phyloP scores from a whole-genome alignment of 1,140 invertebrate species.

The Drosophila biarmipes region DNA sequence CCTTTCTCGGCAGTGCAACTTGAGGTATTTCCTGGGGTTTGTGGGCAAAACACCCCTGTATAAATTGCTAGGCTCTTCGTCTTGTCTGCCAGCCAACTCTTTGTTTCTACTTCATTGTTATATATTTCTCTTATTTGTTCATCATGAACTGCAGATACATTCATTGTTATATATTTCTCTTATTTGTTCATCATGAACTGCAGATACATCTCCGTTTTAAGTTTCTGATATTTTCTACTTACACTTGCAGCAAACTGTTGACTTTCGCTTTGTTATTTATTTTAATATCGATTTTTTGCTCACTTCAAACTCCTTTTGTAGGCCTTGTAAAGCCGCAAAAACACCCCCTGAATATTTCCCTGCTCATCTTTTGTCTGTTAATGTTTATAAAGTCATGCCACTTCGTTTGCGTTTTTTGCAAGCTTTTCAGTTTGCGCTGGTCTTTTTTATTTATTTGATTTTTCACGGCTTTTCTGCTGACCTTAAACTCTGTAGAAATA shows the following conservation, averaged over 20 bases:
- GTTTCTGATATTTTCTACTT: neutral
- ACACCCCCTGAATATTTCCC: conserved; percentile 15
- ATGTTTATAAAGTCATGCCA: conserved; percentile 13
- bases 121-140: neutral
- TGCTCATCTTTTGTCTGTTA: conserved; percentile 22
- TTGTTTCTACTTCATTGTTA: neutral
- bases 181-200: too few species aligned
- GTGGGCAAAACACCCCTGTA: conserved; percentile 8
- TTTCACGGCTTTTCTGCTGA: conserved; percentile 2
- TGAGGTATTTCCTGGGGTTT: conserved; percentile 6
- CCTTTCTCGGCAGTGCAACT: conserved; percentile 18
- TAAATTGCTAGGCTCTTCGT: conserved; percentile 6
- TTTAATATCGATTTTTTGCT: conserved; percentile 9
- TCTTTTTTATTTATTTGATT: conserved; percentile 1
- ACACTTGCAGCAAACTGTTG: conserved; percentile 12
- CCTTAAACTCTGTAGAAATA: neutral
- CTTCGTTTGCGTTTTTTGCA: conserved; percentile 16
- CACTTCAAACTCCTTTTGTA: conserved; percentile 10
- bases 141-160: neutral
- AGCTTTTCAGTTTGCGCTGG: conserved; percentile 10
- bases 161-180: neutral
- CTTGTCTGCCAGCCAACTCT: conserved; percentile 2
- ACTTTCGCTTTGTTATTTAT: conserved; percentile 4
- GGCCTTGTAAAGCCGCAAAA: neutral
- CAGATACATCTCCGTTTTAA: neutral